Percentiles rank a stretch among this genome's conserved stretches.
Conservation (phyloP, 2,888 invertebrate genomes). For the Prosopocoilus inquinatus region DNA sequence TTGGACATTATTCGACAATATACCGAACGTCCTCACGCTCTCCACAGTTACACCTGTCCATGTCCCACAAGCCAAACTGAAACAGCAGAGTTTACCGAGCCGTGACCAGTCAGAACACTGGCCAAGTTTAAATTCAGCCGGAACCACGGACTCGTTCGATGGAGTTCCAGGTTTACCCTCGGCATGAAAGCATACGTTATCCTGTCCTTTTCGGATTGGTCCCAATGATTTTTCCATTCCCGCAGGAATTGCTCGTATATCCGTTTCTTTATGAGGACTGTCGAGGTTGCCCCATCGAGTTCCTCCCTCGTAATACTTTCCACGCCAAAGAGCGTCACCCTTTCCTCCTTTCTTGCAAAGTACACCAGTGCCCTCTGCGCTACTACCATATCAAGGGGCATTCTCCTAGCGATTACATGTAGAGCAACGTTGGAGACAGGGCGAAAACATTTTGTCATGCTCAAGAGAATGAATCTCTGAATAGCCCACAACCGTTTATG, state of each 20-base stretch:
- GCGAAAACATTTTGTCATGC: background rate
- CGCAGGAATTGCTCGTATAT: background rate
- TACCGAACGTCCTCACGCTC: background rate
- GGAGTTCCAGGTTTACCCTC: background rate
- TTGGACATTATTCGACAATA: too few relatives aligned
- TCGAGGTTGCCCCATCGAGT: too few relatives aligned
- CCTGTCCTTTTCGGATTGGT: background rate
- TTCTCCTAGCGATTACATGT: background rate
- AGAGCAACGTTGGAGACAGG: conserved; percentile 3
- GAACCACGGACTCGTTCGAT: background rate
- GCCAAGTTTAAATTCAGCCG: background rate
- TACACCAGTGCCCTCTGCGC: background rate
- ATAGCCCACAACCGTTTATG: background rate
- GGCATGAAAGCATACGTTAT: conserved; percentile 3
- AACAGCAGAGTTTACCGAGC: background rate
- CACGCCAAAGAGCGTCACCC: too few relatives aligned
- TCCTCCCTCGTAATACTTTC: too few relatives aligned
- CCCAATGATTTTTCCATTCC: conserved; percentile 2
- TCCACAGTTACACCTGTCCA: background rate
- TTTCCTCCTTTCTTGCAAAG: too few relatives aligned
- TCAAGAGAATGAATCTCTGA: background rate
- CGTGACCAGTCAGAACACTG: background rate
- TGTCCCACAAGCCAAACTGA: background rate
- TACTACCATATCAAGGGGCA: background rate
- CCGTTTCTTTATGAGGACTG: too few relatives aligned